Base-by-base conservation (phyloP, 1,140 invertebrate genomes). In the Carposina sasakii region DNA sequence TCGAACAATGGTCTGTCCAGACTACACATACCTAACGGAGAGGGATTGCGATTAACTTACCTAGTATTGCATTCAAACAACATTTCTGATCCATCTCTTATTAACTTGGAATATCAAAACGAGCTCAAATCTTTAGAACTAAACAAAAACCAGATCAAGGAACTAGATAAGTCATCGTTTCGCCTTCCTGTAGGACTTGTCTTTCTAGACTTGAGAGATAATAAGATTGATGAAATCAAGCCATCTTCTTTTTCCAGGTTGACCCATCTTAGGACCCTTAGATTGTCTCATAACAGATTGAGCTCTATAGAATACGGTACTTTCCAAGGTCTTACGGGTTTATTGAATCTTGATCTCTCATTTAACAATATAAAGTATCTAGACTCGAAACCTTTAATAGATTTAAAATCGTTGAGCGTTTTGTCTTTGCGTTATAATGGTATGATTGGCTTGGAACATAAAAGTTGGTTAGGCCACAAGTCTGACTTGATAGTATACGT, bases 381-480 rank as follows among this genome's bases (percentile, higher is more conserved):
- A 16, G 70, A 81, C 50, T 81, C 76, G 4, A 76, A 78, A 21
- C 57, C 67, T 3, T 53, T 83, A 16, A 57, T 71, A 40, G 74
- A 78, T 52, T 56, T 79, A 23, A 76, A 73, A 26, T 57, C 49
- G 10, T 48, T 79, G 2, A 49, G 42, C 15, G 39, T 68, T 12
- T 48, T 83, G 0, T 77, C 72, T 9, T 17, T 83, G 4, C 56
- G 66, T n/a, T 52, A 66, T 15, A 83, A 83, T 44, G 55, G 55
- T 8, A 52, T 83, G 52, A 16, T 43, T 28, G 43, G 46, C 19
- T 54, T 83, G 8, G 62, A 76, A 15, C 61, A 69, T 33, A 70
- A 64, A 5, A 49, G 41, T 42, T 83, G 79, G 79, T 51, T 71
- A 4, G 45, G 53, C 1, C 74, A 76, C 48, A 67, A 71, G 26